phyloP scores from a whole-genome alignment of 2,888 invertebrate genomes.

The Diarsia mendica region DNA sequence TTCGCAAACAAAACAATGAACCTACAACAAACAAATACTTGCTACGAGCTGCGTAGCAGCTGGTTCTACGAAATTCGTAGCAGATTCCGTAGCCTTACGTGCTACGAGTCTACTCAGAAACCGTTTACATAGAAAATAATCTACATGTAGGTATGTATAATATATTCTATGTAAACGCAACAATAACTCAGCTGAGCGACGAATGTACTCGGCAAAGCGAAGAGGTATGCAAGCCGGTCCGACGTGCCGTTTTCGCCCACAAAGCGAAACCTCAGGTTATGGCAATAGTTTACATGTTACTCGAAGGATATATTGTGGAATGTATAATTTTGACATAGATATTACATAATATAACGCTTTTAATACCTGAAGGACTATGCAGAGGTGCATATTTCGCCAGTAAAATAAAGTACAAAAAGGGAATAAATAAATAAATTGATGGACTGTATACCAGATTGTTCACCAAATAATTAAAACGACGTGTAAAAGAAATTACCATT shows the following conservation, averaged over 20 bases:
- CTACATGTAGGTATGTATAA: not conserved
- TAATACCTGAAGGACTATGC: too few species aligned
- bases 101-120: not conserved
- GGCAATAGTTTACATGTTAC: not conserved
- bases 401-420: not conserved
- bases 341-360: too few species aligned
- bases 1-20: too few species aligned
- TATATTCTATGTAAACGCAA: not conserved
- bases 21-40: too few species aligned
- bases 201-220: not conserved
- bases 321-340: not conserved
- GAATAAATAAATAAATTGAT: not conserved
- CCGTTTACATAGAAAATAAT: not conserved
- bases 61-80: too few species aligned
- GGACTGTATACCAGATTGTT: too few species aligned
- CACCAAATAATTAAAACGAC: not conserved
- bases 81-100: too few species aligned
- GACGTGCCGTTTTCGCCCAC: not conserved
- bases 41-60: too few species aligned
- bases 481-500: not conserved
- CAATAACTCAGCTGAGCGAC: not conserved
- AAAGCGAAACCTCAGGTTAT: constrained; percentile 3
- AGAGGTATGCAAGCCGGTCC: not conserved
- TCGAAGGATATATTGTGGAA: not conserved
- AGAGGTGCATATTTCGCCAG: too few species aligned